A percentile compares a stretch with the other conserved stretches of the same genome.
Conservation (phyloP, 2,888 invertebrate species). For the Philhelius pedissequus region DNA sequence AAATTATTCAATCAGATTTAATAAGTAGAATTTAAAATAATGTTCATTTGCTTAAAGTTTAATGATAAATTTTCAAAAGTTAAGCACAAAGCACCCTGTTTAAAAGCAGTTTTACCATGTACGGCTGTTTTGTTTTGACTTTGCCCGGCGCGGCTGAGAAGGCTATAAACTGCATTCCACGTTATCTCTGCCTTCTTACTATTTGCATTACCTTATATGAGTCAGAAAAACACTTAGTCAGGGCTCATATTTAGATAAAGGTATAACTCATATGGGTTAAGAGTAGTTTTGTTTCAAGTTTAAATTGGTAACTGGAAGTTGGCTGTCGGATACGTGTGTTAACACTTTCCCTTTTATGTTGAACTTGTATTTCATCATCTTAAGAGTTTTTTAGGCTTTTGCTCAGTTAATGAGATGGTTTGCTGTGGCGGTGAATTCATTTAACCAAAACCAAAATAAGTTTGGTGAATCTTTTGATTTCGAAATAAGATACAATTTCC, state of each 20-base stretch:
- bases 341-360: constrained; percentile 61
- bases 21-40: too few relatives aligned
- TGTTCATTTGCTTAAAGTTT: too few relatives aligned
- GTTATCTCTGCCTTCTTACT: constrained; percentile 10
- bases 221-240: constrained; percentile 38
- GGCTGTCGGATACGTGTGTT: constrained; percentile 22
- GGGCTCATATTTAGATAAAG: background rate
- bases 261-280: constrained; percentile 27
- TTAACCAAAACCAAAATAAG: background rate
- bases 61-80: too few relatives aligned
- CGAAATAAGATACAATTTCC: constrained; percentile 13
- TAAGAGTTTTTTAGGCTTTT: background rate
- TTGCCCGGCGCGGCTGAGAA: background rate
- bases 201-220: constrained; percentile 58
- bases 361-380: constrained; percentile 6
- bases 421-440: constrained; percentile 1
- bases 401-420: constrained; percentile 19
- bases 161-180: constrained; percentile 56
- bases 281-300: constrained; percentile 14
- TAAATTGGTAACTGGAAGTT: constrained; percentile 29
- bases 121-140: constrained; percentile 12
- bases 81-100: background rate
- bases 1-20: too few relatives aligned
- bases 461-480: background rate
- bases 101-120: constrained; percentile 31